Evolutionary conservation across 2,797 vertebrate genomes (phyloP), one percentile per base, ranked within the genome.

Genomic region (Neostethus bicornis): DNA sequence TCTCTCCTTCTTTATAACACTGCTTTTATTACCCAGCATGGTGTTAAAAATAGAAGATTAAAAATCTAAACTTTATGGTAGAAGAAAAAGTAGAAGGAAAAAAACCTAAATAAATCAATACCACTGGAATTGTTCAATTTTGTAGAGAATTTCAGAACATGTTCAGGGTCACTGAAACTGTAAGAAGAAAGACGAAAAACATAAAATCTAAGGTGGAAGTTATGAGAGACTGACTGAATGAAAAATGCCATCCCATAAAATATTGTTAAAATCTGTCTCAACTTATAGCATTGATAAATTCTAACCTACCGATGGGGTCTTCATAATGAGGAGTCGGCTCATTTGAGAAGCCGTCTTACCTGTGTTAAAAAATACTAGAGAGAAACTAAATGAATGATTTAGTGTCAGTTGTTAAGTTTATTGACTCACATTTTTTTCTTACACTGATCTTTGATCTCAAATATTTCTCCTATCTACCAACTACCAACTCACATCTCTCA

Each of bases 221-320:
- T 85, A 87, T 86, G 79, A 72, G 74, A 81, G 66, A 70, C 37
- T 54, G 61, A 51, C 65, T 75, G 69, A 66, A 78, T 79, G 70
- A 87, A 88, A 87, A 89, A 88, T 87, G 51, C 56, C 75, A 76
- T 67, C 13, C 61, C 77, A 83, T 90, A 85, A 87, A 89, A 88
- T 85, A 84, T 84, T 89, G 87, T 89, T 82, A 84, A 73, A 84
- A 87, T 78, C 76, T 69, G 69, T 71, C 65, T 77, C 79, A 80
- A 68, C 83, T 79, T 74, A 73, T 83, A 74, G 69, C 53, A 48
- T 58, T 85, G 77, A 88, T 87, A 85, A 90, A 88, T 88, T 81
- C 60, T 67, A 64, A 85, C 64, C n/a, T 43, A 73, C 73, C 76
- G 57, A 70, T 3, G 54, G 65, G 70, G 57, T 70, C 37, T 80